phyloP scores from a whole-genome alignment of 2,113 vertebrate genomes.

The Syngnathus typhle region DNA sequence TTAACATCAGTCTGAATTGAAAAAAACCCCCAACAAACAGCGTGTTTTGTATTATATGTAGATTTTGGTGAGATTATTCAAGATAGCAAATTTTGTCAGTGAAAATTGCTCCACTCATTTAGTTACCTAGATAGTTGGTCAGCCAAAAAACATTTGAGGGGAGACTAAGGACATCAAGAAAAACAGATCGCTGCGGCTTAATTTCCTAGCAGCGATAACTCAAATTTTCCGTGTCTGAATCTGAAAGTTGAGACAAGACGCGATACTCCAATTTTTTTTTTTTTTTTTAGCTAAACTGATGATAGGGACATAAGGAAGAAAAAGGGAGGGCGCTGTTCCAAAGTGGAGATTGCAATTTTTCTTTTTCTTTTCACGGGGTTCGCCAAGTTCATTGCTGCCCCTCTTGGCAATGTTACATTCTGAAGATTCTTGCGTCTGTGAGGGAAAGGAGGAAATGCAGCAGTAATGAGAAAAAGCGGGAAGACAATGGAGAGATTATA shows the following conservation, averaged over 20 bases:
- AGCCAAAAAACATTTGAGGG: too few relatives aligned
- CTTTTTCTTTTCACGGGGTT: conserved; percentile 12
- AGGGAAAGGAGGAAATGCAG: conserved; percentile 44
- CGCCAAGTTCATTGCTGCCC: conserved; percentile 23
- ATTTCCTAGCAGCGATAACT: too few relatives aligned
- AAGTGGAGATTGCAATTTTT: background rate
- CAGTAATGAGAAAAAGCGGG: conserved; percentile 17
- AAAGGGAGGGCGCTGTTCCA: background rate
- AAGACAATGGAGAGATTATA: conserved; percentile 42
- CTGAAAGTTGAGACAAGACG: too few relatives aligned
- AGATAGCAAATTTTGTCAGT: background rate
- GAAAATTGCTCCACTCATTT: too few relatives aligned
- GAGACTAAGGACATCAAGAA: too few relatives aligned
- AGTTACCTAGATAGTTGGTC: too few relatives aligned
- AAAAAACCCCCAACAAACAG: background rate
- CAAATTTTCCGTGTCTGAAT: too few relatives aligned
- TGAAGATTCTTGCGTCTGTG: conserved; percentile 54
- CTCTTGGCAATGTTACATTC: conserved; percentile 46
- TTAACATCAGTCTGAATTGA: background rate
- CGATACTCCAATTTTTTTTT: too few relatives aligned
- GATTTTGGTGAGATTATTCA: background rate
- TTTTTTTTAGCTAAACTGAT: too few relatives aligned
- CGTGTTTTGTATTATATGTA: background rate
- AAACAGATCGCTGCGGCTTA: too few relatives aligned
- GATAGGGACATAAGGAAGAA: background rate